Percentiles rank a stretch among this genome's conserved stretches.
Conservation (phyloP, 2,888 invertebrate species). For the Platycheirus albimanus region DNA sequence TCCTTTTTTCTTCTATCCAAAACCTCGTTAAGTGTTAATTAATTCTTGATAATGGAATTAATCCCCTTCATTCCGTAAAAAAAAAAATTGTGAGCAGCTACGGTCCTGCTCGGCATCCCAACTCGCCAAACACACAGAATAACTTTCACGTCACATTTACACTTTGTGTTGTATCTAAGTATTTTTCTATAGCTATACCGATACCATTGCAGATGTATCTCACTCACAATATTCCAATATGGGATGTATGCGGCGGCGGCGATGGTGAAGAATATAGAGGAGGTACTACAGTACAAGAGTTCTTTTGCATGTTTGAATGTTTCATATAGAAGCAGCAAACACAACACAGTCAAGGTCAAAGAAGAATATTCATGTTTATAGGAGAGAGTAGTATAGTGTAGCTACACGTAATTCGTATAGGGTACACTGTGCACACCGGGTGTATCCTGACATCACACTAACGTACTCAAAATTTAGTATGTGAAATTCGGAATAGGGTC, state of each 20-base stretch:
- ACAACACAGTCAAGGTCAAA: conserved; percentile 65
- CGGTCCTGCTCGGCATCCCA: too few species aligned
- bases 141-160: conserved; percentile 41
- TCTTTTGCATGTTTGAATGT: conserved; percentile 11
- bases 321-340: not conserved
- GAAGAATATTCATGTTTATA: conserved; percentile 43
- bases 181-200: conserved; percentile 25
- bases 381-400: conserved; percentile 55
- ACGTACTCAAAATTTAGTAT: conserved; percentile 68
- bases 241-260: conserved; percentile 48
- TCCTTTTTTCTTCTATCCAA: too few species aligned
- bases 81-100: too few species aligned
- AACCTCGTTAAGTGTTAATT: too few species aligned
- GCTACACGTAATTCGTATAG: conserved; percentile 62
- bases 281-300: conserved; percentile 7
- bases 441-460: conserved; percentile 51
- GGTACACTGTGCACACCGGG: conserved; percentile 34
- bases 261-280: conserved; percentile 12
- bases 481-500: conserved; percentile 70
- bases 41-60: too few species aligned
- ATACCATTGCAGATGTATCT: conserved; percentile 38
- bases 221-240: conserved; percentile 33
- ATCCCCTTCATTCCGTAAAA: too few species aligned
- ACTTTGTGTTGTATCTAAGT: conserved; percentile 25
- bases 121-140: conserved; percentile 37